Conservation (phyloP, 2,113 vertebrate species). For the Callithrix jacchus region DNA sequence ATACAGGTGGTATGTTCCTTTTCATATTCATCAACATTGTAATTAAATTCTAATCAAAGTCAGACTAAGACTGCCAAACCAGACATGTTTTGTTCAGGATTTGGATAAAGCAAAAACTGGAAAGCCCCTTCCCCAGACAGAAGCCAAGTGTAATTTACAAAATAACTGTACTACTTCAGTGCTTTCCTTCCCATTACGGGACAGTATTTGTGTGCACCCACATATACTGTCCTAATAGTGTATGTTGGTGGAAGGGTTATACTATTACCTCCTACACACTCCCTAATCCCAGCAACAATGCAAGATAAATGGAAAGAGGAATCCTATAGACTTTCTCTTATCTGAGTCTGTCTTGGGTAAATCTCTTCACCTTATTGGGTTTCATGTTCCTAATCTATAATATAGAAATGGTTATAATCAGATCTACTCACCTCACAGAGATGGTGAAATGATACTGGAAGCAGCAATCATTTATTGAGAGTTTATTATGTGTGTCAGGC, state of each 20-base stretch:
- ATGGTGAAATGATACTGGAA: not conserved
- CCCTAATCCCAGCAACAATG: not conserved
- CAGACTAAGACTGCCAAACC: not conserved
- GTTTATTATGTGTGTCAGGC: not conserved
- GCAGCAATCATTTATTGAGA: not conserved
- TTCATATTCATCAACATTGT: slow-evolving; percentile 19
- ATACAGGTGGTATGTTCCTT: not conserved
- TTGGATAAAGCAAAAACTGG: not conserved
- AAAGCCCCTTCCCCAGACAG: not conserved
- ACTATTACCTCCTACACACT: not conserved
- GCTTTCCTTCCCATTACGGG: not conserved
- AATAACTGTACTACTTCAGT: not conserved
- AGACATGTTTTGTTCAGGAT: slow-evolving; percentile 42
- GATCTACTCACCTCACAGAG: not conserved
- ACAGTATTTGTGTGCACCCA: not conserved
- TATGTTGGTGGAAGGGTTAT: not conserved
- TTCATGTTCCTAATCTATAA: slow-evolving; percentile 35
- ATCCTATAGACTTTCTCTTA: not conserved
- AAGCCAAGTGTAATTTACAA: not conserved
- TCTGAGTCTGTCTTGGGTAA: not conserved
- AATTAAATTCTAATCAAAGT: slow-evolving; percentile 14
- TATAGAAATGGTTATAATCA: slow-evolving; percentile 18
- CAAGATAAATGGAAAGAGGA: not conserved
- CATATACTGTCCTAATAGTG: not conserved
- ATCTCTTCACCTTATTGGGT: not conserved